Evolutionary conservation across 64 coral and sea anemone species (phyloP), one percentile per base, ranked within the genome.

Genomic region (Orbicella faveolata): DNA sequence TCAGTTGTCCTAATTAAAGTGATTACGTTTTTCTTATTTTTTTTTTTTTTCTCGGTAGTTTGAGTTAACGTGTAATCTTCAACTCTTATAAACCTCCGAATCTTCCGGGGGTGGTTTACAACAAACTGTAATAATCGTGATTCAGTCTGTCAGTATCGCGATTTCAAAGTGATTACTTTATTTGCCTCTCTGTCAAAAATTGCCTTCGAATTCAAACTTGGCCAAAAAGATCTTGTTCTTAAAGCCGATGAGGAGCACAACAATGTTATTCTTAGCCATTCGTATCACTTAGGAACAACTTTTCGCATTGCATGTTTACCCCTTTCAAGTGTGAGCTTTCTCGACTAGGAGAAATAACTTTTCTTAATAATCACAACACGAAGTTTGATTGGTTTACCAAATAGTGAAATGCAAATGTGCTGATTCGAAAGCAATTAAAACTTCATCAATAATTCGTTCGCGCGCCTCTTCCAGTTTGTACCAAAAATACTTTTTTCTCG

Each of bases 371-470:
- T 78, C 51, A 78, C 23, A 52, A 44, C 39, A 23, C 17, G 23
- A 3, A 44, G 44, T 78, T 19, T 34, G 79, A 36, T 59, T 81
- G 55, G 79, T 63, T 63, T 36, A 2, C 30, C 2, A 63, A 19
- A 81, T 30, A 63, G 30, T 35, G 2, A 67, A 67, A 84, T 84
- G 81, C 35, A 84, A 84, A 84, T 85, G 11, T 26, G 67, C 25
- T 52, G 36, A 72, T 59, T 85, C 39, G 82, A 70, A 85, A 85
- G 12, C 65, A 85, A 85, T 85, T n/a, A 85, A 72, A 85, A 72
- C 64, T 25, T 73, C 82, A 85, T 85, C 12, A 85, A 85, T 85
- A 85, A 85, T 85, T 85, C 61, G 63, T 85, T 52, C 66, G 81
- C 81, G 30, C 30, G 44, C 30, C 61, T 73, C 72, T 85, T 9